Percentiles rank a stretch among this genome's conserved stretches.
phyloP scores from a whole-genome alignment of 2,797 vertebrate species.

The Orestias chungarensis region DNA sequence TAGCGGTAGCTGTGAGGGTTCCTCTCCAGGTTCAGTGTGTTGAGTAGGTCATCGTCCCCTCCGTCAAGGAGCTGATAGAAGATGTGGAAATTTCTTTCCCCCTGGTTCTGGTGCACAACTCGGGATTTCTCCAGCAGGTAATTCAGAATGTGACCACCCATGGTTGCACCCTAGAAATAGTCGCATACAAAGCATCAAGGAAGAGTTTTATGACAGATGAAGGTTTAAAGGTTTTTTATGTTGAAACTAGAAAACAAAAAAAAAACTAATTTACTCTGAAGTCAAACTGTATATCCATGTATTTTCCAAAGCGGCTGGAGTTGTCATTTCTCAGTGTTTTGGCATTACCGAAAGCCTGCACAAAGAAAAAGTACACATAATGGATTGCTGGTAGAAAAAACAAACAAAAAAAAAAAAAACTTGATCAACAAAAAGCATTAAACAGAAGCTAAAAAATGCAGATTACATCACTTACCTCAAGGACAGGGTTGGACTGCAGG shows the following conservation, averaged over 20 bases:
- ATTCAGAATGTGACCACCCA: conserved; percentile 96
- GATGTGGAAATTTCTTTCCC: conserved; percentile 97
- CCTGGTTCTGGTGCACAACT: conserved; percentile 96
- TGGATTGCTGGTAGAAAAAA: conserved; percentile 16
- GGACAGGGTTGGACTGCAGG: conserved; percentile 91
- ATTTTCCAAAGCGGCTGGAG: conserved; percentile 98
- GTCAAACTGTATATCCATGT: conserved; percentile 99
- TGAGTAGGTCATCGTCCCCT: conserved; percentile 86
- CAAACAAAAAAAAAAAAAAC: conserved; percentile 10
- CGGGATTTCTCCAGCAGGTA: conserved; percentile 98
- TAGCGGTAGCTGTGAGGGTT: conserved; percentile 91
- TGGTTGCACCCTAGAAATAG: conserved; percentile 86
- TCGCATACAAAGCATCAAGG: not conserved
- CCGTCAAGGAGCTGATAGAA: conserved; percentile 98
- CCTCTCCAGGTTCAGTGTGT: conserved; percentile 86
- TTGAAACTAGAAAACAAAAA: not conserved
- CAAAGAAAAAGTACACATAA: conserved; percentile 5
- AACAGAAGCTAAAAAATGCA: not conserved
- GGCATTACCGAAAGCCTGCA: conserved; percentile 96
- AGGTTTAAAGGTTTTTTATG: too few relatives aligned
- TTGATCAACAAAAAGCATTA: not conserved
- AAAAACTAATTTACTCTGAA: conserved; percentile 86
- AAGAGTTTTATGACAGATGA: not conserved
- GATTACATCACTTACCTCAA: conserved; percentile 82
- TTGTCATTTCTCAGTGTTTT: conserved; percentile 98